A percentile compares a stretch with the other conserved stretches of the same genome.
These are phyloP conservation scores for Sinonovacula constricta DNA, from an alignment of 1,140 invertebrate genomes.

Conservation along the genomic window DNA sequence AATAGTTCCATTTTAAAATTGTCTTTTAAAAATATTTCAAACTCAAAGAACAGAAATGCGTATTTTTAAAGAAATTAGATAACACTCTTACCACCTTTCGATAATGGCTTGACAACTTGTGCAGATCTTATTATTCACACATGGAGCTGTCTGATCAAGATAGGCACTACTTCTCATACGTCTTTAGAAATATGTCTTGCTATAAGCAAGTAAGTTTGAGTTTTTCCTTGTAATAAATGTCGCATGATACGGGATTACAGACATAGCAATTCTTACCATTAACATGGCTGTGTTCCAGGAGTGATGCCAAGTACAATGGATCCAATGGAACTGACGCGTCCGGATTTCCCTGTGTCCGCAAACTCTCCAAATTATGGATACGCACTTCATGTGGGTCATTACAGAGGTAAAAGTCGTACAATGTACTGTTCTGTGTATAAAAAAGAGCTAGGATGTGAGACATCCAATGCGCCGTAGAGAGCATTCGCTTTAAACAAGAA, in stretches of 20 bases:
- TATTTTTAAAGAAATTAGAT: not conserved
- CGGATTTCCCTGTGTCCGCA: not conserved
- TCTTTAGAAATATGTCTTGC: too few species aligned
- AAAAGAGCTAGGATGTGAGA: too few species aligned
- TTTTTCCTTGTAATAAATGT: not conserved
- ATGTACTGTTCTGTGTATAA: too few species aligned
- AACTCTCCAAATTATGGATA: not conserved
- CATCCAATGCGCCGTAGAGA: too few species aligned
- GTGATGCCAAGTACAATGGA: not conserved
- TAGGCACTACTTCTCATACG: not conserved
- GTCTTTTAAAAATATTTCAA: not conserved
- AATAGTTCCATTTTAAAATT: not conserved
- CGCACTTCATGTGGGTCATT: not conserved
- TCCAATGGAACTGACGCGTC: not conserved
- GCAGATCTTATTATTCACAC: not conserved
- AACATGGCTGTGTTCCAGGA: not conserved
- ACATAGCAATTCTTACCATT: not conserved
- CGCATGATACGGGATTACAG: too few species aligned
- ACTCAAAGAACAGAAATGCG: not conserved
- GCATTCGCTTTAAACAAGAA: too few species aligned
- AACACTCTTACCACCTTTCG: not conserved
- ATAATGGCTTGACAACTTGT: not conserved
- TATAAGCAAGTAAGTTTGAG: not conserved
- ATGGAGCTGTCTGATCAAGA: not conserved
- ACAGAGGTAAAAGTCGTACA: not conserved